Base-by-base conservation (phyloP, 2,888 invertebrate genomes). In the Eilema griseolum region DNA sequence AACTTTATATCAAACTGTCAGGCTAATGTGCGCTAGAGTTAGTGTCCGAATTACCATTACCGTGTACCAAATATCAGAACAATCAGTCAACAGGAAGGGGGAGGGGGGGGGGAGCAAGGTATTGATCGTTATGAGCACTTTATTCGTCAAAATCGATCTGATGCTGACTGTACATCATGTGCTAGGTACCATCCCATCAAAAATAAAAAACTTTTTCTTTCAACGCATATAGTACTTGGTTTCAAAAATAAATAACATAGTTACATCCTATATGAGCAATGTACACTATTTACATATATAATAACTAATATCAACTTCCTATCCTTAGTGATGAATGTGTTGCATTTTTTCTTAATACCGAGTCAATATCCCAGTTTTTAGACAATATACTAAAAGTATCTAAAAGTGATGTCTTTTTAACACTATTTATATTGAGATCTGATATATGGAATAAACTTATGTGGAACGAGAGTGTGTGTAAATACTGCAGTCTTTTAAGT, bases 201-300 rank as follows among this genome's bases (percentile, higher is more conserved):
- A n/a, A 52, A 52, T n/a, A 52, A 69, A 31, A 24, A 14, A 12
- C 26, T 59, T 72, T 72, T 86, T 72, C 82, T 75, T 78, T 85
- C 85, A 93, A 92, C 90, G 83, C 89, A 88, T 89, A 90, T 89
- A 90, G 91, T 88, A 88, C 83, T 83, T 88, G 75, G 74, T 77
- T 89, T 85, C 89, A 91, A 89, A 92, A 91, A 92, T 93, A 92
- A 92, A 92, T 90, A 92, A 90, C 81, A 85, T 79, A 84, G 81
- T 85, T 86, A 87, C 80, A 89, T 86, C 88, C 88, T 88, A 89
- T 82, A 86, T 90, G 89, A 90, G 89, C 88, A 92, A 92, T 94
- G 85, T 94, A 95, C 93, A 93, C 88, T 93, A 94, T 93, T 86
- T 94, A 94, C 93, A 94, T 86, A 85, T 78, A 75, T 73, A 83